phyloP scores from a whole-genome alignment of 2,888 invertebrate species.

The Melinaea menophilus region DNA sequence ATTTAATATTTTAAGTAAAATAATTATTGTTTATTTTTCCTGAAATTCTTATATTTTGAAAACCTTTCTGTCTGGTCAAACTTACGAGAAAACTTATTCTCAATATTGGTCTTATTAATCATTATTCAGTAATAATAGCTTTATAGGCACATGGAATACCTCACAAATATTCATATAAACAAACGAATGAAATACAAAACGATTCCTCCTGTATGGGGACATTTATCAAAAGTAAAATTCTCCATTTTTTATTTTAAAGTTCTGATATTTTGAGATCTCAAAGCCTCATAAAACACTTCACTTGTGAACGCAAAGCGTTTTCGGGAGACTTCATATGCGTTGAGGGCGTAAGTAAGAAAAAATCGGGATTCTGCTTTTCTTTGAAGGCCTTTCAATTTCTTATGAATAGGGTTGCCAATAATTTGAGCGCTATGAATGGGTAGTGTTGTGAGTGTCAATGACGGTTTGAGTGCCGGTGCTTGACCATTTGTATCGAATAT shows the following conservation, averaged over 20 bases:
- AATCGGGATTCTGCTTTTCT: constrained; percentile 67
- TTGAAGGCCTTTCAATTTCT: constrained; percentile 60
- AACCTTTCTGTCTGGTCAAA: too few species aligned
- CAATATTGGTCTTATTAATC: too few species aligned
- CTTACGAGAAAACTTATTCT: too few species aligned
- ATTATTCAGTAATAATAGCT: too few species aligned
- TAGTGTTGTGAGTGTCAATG: constrained; percentile 61
- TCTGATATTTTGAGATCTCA: constrained; percentile 40
- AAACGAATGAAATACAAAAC: too few species aligned
- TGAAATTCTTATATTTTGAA: too few species aligned
- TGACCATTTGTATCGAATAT: too few species aligned
- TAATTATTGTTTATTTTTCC: too few species aligned
- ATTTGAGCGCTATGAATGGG: constrained; percentile 72
- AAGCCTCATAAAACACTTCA: constrained; percentile 39
- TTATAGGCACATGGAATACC: too few species aligned
- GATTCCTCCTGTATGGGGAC: constrained; percentile 14
- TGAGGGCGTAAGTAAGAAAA: constrained; percentile 65
- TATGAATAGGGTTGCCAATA: constrained; percentile 73
- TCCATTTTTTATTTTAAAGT: constrained; percentile 40
- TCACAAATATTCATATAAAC: too few species aligned
- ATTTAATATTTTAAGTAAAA: too few species aligned
- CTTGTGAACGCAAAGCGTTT: constrained; percentile 45
- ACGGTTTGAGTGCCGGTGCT: constrained; percentile 50
- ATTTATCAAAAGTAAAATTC: constrained; percentile 17
- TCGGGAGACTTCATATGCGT: constrained; percentile 57